Base-by-base conservation (phyloP, 53 echinoderm and acorn worm genomes). In the Holothuria scabra region DNA sequence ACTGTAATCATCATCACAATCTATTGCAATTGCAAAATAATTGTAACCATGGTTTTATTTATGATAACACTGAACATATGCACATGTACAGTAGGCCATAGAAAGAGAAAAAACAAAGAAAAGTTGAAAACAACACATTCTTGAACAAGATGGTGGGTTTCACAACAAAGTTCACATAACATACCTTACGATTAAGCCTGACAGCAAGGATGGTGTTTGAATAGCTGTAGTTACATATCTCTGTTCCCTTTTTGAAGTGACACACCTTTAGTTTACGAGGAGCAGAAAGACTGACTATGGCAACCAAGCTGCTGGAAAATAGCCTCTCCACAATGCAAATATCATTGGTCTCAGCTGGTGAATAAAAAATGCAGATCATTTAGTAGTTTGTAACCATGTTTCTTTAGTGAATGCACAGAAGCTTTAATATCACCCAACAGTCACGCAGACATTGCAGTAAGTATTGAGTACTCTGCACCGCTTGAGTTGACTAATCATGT, bases 191-290 rank as follows among this genome's bases (percentile, higher is more conserved):
- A 59, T 99, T 99, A 22, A 99, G 88, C 80, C 92, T 94, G 89
- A 99, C 99, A 22, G 99, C 99, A 74, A 99, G 85, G 65, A 99
- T 99, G 26, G 99, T 99, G 82, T 99, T 99, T 44, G 99, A 94
- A 86, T 99, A 99, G 83, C 99, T 99, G 86, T 99, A 99, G 90
- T 99, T 99, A 70, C 99, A 99, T 83, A 99, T 99, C 84, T 99
- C 99, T 14, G 99, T 99, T 71, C 99, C 99, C 82, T 99, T 99
- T 94, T 99, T 99, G 88, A 99, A 99, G 90, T 99, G 99, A 78
- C 99, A 99, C n/a, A 99, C 99, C 84, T 99, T 99, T 30, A 99
- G 95, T 64, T 99, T 99, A 14, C 99, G 88, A 8, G 99, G 99
- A 23, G 99, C 95, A 1, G 95, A 92, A 57, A 99, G 88, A 30